Conservation (phyloP, 1,140 invertebrate species). For the Planococcus citri region DNA sequence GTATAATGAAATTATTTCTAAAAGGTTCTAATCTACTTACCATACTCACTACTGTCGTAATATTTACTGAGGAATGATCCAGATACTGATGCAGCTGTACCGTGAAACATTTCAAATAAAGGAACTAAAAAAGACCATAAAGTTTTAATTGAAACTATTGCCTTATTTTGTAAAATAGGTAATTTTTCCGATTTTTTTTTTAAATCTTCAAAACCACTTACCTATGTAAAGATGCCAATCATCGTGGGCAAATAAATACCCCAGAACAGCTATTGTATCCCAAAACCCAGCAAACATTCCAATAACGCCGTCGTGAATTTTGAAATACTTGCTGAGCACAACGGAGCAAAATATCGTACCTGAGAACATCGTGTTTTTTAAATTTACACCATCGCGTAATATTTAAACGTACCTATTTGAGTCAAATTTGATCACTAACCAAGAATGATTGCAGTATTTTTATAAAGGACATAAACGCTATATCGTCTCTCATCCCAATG, state of each 20-base stretch:
- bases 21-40: neutral
- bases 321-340: neutral
- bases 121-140: neutral
- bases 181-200: too few species aligned
- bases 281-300: neutral
- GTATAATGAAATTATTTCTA: too few species aligned
- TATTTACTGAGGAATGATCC: neutral
- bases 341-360: neutral
- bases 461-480: constrained; percentile 21
- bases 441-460: neutral
- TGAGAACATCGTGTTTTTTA: neutral
- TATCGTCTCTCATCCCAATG: constrained; percentile 27
- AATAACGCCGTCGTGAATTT: neutral
- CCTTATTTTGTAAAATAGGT: too few species aligned
- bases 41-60: neutral
- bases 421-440: neutral
- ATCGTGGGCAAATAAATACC: neutral
- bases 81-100: neutral
- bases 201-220: neutral
- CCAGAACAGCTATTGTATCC: neutral
- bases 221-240: neutral
- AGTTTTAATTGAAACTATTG: too few species aligned
- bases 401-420: too few species aligned
- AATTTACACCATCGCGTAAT: too few species aligned
- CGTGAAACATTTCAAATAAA: neutral